Evolutionary conservation across 1,140 invertebrate species (phyloP), one percentile per base, ranked within the genome.

Genomic region (Sinella curviseta): DNA sequence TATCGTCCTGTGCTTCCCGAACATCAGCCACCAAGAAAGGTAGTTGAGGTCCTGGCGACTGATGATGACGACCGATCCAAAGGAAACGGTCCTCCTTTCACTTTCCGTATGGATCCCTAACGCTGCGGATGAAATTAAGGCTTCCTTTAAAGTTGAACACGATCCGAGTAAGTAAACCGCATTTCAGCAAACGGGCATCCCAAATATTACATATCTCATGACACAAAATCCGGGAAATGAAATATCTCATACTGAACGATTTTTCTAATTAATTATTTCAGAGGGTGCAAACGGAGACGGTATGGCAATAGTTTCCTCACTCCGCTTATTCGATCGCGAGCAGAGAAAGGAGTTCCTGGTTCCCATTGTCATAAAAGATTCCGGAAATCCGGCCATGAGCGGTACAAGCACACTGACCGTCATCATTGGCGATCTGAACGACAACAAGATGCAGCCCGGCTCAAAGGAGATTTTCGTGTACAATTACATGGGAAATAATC

Each of bases 381-480:
- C 92, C 82, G 94, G 93, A 73, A 95, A 91, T 85, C 94, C 92
- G 14, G 92, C 93, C 0, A 96, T 97, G 94, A 96, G 95, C 55
- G 97, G 96, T 78, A 97, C 96, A 1, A 97, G 94, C 83, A 98
- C 95, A 0, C 86, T 99, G 3, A 97, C 95, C 0, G 95, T 99
- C 8, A 94, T 97, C 28, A 98, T 99, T 84, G 96, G 97, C 28
- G 96, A 97, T 86, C 92, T 95, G 0, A 99, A 99, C 86, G 97
- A 99, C 85, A 98, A 99, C 87, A 95, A 96, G 88, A 98, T 98
- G 95, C 93, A 95, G 85, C 94, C 95, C 0, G 97, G 97, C 0
- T 93, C 93, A 0, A 99, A 99, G 88, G 95, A 97, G 80, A 98
- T 99, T 82, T 94, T 97, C 86, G 95, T 98, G 0, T 99, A 99